A percentile compares a stretch with the other conserved stretches of the same genome.
Evolutionary conservation across 53 echinoderm and acorn worm genomes (phyloP).

Genomic region (Temnopleurus reevesii): DNA sequence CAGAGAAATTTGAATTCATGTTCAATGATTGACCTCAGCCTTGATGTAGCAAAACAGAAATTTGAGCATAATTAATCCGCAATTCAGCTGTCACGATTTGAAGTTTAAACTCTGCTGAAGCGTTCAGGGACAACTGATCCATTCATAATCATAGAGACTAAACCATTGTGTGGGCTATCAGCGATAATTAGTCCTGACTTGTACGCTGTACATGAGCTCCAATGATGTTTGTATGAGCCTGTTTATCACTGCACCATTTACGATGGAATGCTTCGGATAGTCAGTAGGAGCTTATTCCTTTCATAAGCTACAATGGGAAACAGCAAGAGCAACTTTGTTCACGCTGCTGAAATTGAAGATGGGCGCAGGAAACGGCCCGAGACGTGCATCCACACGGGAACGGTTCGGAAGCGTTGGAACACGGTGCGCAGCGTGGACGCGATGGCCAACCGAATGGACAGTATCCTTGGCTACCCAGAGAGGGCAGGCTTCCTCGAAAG

Average conservation of each 20-base stretch:
- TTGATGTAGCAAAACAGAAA: not conserved
- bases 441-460: slow-evolving; percentile 53
- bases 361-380: slow-evolving; percentile 31
- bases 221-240: too few species aligned
- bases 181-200: too few species aligned
- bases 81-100: not conserved
- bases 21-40: not conserved
- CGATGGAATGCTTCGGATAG: not conserved
- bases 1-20: not conserved
- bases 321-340: not conserved
- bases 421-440: slow-evolving; percentile 19
- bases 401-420: not conserved
- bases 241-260: too few species aligned
- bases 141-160: not conserved
- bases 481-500: not conserved
- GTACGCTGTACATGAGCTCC: too few species aligned
- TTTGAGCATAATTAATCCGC: not conserved
- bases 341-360: not conserved
- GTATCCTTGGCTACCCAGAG: not conserved
- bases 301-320: slow-evolving; percentile 6
- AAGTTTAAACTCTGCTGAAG: not conserved
- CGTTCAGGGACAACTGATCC: not conserved
- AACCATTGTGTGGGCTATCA: not conserved
- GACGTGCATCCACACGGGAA: slow-evolving; percentile 51
- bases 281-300: not conserved